These are phyloP conservation scores for Noctua comes DNA, from an alignment of 2,888 invertebrate species.

Conservation along the genomic window DNA sequence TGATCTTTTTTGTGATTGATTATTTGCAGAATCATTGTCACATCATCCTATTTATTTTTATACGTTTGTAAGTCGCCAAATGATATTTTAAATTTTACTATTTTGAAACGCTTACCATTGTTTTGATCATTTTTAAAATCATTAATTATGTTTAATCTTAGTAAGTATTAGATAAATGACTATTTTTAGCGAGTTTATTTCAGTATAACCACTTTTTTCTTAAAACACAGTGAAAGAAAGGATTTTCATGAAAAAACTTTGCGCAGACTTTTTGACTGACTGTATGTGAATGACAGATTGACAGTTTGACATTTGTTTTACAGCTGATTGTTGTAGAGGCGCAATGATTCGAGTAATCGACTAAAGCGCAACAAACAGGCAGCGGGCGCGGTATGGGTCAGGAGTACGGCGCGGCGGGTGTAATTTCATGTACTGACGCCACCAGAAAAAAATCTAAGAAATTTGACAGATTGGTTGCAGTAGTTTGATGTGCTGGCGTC, in stretches of 20 bases:
- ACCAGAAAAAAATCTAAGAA: no score
- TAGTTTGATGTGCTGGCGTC: no score
- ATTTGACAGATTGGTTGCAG: no score
- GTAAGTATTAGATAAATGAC: neutral
- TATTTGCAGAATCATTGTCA: constrained; percentile 28
- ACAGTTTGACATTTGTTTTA: constrained; percentile 7
- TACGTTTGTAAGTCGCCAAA: neutral
- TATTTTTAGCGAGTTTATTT: neutral
- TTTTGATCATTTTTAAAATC: constrained; percentile 64
- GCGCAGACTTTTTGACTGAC: constrained; percentile 32
- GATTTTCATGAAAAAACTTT: constrained; percentile 8
- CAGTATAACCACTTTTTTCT: neutral
- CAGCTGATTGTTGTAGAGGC: neutral
- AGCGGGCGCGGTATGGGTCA: no score
- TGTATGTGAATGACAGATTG: constrained; percentile 1
- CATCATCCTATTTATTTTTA: constrained; percentile 33
- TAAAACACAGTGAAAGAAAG: constrained; percentile 8
- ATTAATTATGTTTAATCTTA: constrained; percentile 18
- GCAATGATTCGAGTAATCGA: constrained; percentile 1
- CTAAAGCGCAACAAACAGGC: neutral
- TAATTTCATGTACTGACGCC: no score
- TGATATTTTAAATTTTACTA: neutral
- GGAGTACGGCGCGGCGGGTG: no score
- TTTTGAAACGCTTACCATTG: constrained; percentile 60
- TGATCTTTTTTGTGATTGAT: neutral